Conservation (phyloP, 2,888 invertebrate species). For the Gandaritis pyraliata region DNA sequence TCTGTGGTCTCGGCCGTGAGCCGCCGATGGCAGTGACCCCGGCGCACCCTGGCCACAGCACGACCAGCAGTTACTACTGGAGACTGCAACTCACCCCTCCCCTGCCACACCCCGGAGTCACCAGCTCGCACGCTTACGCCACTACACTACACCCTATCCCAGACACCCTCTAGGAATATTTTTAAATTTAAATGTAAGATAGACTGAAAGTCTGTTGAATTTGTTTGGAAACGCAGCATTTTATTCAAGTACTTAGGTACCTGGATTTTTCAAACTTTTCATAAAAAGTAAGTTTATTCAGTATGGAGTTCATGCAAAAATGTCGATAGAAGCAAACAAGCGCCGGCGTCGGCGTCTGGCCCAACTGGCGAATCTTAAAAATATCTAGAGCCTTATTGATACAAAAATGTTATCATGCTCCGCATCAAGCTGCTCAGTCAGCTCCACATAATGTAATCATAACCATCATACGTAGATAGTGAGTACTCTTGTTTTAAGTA, state of each 20-base stretch:
- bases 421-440: too few relatives aligned
- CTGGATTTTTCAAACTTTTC: too few relatives aligned
- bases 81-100: conserved; percentile 42
- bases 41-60: conserved; percentile 82
- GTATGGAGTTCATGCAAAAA: too few relatives aligned
- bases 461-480: conserved; percentile 46
- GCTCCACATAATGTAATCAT: neutral
- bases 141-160: conserved; percentile 29
- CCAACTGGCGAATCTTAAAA: too few relatives aligned
- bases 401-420: conserved; percentile 3
- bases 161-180: conserved; percentile 39
- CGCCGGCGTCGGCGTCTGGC: too few relatives aligned
- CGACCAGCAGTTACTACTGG: conserved; percentile 36
- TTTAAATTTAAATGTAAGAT: conserved; percentile 34
- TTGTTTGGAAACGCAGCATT: neutral
- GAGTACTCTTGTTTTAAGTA: conserved; percentile 49
- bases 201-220: conserved; percentile 24
- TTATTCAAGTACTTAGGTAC: neutral
- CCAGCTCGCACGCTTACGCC: conserved; percentile 34
- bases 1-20: conserved; percentile 75
- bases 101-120: conserved; percentile 43
- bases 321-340: too few relatives aligned
- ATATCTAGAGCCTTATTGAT: neutral
- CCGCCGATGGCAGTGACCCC: conserved; percentile 86
- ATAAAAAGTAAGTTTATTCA: too few relatives aligned